Evolutionary conservation across 2,888 invertebrate genomes (phyloP), one percentile per base, ranked within the genome.

Genomic region (Poecilobothrus nobilitatus): DNA sequence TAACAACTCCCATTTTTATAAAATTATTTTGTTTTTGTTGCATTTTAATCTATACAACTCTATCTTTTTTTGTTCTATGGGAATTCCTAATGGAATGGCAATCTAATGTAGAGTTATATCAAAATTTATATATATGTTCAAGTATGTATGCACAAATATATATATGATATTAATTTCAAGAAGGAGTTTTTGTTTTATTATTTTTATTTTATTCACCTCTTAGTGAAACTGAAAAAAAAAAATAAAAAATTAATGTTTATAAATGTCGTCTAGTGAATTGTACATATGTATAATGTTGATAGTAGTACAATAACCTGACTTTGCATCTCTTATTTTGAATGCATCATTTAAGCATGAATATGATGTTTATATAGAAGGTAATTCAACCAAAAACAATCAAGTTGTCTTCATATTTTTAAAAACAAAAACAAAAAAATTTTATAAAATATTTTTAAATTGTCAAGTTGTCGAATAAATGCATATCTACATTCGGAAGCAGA

Each of bases 361-460:
- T 41, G 12, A 41, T 41, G 15, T n/a, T 4, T 53, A 53, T 53
- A 6, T 53, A 18, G 53, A 53, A 53, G 53, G 53, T 53, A 53
- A 53, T 53, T 53, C 53, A 53, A 53, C 53, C 53, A 53, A 53
- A 53, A 53, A 41, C 41, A 53, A 53, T 53, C 53, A 53, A 53
- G 53, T 53, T 53, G 53, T 53, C 53, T 53, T 53, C 53, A 27
- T 53, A 53, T 15, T 53, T 27, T 53, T 53, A 53, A 53, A 53
- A 12, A 12, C 3, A 18, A 53, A 18, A 53, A 53, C 12, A 53
- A 53, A 27, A 27, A 27, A 27, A 27, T 27, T 27, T 27, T 27
- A 27, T 27, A 27, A 4, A 27, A 27, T 27, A 27, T 4, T 27
- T 27, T 27, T 5, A 27, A 27, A 27, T 27, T 27, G 27, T 27